Percentiles rank a stretch among this genome's conserved stretches.
These are phyloP conservation scores for Meles meles DNA, from an alignment of 2,113 vertebrate species.

Conservation along the genomic window DNA sequence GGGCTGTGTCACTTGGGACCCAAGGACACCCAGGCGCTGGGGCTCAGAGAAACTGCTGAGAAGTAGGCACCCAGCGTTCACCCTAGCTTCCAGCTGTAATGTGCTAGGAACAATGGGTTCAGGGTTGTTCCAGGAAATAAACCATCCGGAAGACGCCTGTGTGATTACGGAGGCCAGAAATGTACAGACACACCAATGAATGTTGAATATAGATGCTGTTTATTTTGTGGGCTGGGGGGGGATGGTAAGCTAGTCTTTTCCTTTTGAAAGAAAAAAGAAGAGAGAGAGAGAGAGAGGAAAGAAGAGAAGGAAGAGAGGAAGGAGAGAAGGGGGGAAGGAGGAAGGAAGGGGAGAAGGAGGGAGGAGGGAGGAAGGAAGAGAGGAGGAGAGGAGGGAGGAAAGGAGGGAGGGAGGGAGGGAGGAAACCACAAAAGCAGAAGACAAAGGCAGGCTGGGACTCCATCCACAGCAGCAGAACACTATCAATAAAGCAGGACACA, in stretches of 20 bases:
- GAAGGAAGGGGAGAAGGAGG: accelerated
- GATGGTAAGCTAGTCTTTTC: not conserved
- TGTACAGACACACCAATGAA: accelerated
- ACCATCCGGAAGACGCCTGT: not conserved
- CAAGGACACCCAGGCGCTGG: not conserved
- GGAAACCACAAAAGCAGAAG: no score
- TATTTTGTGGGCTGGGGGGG: not conserved
- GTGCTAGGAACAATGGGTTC: not conserved
- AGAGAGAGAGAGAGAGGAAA: accelerated
- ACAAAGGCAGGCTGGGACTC: not conserved
- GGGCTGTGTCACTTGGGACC: not conserved
- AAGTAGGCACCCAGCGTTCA: not conserved
- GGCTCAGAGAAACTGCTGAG: not conserved
- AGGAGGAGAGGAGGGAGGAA: accelerated
- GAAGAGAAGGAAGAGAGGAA: not conserved
- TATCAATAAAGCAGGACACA: accelerated
- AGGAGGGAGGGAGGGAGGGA: accelerated
- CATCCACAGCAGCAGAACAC: accelerated
- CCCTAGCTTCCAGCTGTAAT: accelerated
- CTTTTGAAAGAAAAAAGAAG: not conserved
- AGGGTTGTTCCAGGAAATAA: not conserved
- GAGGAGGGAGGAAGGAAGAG: accelerated
- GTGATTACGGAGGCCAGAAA: accelerated
- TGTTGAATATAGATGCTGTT: accelerated
- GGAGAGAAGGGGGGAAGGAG: accelerated